phyloP scores from a whole-genome alignment of 1,140 invertebrate genomes.

The Diachasmimorpha longicaudata region DNA sequence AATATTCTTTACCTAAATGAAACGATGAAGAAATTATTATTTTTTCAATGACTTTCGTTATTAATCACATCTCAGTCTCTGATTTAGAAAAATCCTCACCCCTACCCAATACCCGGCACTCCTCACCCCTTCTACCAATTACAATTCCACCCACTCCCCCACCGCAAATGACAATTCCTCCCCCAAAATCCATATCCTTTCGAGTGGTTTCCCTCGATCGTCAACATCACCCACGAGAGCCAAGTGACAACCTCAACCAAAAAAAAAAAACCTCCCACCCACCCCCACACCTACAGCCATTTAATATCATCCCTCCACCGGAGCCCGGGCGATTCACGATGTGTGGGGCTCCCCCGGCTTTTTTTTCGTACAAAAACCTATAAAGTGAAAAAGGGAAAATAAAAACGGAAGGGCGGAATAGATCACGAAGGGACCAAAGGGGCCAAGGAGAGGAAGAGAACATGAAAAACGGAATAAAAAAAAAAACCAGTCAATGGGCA shows the following conservation, averaged over 20 bases:
- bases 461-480: background rate
- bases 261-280: too few relatives aligned
- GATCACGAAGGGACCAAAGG: conserved; percentile 13
- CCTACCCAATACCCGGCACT: too few relatives aligned
- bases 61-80: too few relatives aligned
- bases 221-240: background rate
- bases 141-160: background rate
- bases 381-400: background rate
- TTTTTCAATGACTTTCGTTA: too few relatives aligned
- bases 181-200: background rate
- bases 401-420: conserved; percentile 3
- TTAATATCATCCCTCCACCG: conserved; percentile 2
- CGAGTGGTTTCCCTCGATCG: background rate
- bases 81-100: too few relatives aligned
- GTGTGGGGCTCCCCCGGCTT: background rate
- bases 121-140: background rate
- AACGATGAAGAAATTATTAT: too few relatives aligned
- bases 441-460: conserved; percentile 26
- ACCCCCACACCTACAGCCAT: background rate
- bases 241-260: background rate
- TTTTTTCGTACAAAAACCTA: conserved; percentile 5
- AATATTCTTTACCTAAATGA: too few relatives aligned
- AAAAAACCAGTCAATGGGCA: conserved; percentile 53
- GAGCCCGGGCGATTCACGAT: background rate
- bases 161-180: background rate